Evolutionary conservation across 2,113 vertebrate genomes (phyloP).

Genomic region (Phylloscopus trochiloides): DNA sequence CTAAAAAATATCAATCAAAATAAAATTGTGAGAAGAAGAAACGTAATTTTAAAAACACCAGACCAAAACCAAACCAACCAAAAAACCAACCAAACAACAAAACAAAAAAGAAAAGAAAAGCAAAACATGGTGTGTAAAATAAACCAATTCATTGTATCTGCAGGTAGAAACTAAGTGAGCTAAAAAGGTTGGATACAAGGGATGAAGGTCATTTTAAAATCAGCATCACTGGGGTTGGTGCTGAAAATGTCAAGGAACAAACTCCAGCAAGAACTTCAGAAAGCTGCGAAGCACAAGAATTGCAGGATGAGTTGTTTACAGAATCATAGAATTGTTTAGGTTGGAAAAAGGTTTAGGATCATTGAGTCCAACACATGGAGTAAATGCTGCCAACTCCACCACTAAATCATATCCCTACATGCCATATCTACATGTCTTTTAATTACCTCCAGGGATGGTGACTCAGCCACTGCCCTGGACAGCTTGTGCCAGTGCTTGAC

Average conservation of each 20-base stretch:
- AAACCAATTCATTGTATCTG: not conserved
- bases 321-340: not conserved
- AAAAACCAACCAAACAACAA: not conserved
- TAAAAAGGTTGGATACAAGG: not conserved
- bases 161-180: not conserved
- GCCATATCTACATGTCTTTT: not conserved
- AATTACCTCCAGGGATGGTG: not conserved
- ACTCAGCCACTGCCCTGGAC: not conserved
- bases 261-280: not conserved
- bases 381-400: not conserved
- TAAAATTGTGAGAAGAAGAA: not conserved
- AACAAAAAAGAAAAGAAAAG: not conserved
- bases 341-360: not conserved
- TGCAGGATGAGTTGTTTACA: not conserved
- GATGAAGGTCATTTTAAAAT: not conserved
- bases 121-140: not conserved
- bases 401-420: not conserved
- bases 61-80: not conserved
- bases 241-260: not conserved
- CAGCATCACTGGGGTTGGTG: not conserved
- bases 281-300: not conserved
- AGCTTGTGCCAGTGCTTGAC: not conserved
- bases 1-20: not conserved
- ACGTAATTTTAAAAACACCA: not conserved
- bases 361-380: not conserved